Evolutionary conservation across 2,888 invertebrate genomes (phyloP), one percentile per base, ranked within the genome.

Genomic region (Andrena chrysosceles): DNA sequence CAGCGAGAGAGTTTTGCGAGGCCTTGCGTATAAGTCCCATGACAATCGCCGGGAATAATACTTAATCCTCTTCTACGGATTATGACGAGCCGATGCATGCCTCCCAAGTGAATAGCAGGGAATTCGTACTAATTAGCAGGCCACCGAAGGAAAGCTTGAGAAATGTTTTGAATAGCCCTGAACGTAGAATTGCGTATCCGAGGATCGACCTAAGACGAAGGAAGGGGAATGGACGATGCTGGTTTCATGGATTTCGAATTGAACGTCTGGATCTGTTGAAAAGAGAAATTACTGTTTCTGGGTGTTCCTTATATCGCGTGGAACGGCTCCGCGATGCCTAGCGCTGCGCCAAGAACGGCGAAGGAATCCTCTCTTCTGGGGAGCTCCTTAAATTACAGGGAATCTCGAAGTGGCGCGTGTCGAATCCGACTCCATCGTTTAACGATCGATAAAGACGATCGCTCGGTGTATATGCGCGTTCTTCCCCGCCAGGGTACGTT

Each of bases 101-200:
- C n/a, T 10, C 2, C 52, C 8, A 0, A 26, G 20, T n/a, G 48
- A n/a, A 7, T 62, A 29, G 48, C 7, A 13, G 10, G 49, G 52
- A 60, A 73, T 66, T 29, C 13, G 60, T 42, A 54, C 29, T 67
- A 54, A 62, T 67, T 54, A 74, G 35, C 23, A 8, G 26, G 7
- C 42, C 6, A 16, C 62, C 29, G 63, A 6, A 71, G 48, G 76
- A 70, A 48, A 64, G 73, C 48, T 10, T 29, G 48, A 49, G 69
- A 49, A 60, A 29, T 8, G n/a, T 29, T 0, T 42, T 0, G 48
- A 54, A 64, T 72, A 33, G 10, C 63, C 23, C 13, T 2, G 10
- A 20, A 7, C 10, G 56, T 8, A 23, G 48, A n/a, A 20, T 31
- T 48, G 16, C 13, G 42, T 48, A 23, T 23, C 33, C n/a, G 33